A percentile compares a stretch with the other conserved stretches of the same genome.
Conservation (phyloP, 2,888 invertebrate genomes). For the Disparrhopalites patrizii region DNA sequence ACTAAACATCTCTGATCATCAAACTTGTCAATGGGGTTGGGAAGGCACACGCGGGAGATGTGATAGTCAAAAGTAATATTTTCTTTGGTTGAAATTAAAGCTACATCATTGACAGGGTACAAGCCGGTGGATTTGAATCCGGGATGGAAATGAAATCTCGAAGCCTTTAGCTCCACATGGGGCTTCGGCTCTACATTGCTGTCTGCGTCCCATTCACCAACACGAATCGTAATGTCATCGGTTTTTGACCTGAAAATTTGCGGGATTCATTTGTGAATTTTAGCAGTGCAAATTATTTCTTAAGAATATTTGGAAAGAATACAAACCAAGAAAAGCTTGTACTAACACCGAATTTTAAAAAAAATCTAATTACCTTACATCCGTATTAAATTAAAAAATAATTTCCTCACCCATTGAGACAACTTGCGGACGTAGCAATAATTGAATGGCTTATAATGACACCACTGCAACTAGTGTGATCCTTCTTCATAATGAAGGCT, state of each 20-base stretch:
- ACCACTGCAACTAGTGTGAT: slow-evolving; percentile 16
- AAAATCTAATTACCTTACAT: background rate
- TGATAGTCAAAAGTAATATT: slow-evolving; percentile 28
- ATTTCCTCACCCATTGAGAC: slow-evolving; percentile 14
- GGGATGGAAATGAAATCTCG: slow-evolving; percentile 17
- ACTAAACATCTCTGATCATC: slow-evolving; percentile 19
- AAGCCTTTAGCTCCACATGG: slow-evolving; percentile 12
- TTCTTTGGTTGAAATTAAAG: slow-evolving; percentile 18
- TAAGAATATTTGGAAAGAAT: background rate
- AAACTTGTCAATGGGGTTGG: slow-evolving; percentile 19
- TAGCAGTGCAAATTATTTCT: background rate
- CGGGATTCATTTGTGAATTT: background rate
- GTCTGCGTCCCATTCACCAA: slow-evolving; percentile 30
- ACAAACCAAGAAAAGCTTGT: background rate
- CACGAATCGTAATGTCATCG: slow-evolving; percentile 15
- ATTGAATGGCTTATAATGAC: slow-evolving; percentile 15
- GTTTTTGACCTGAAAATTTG: background rate
- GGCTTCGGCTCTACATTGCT: slow-evolving; percentile 11
- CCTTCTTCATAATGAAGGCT: slow-evolving; percentile 15
- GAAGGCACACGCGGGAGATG: slow-evolving; percentile 25
- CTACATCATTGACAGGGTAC: slow-evolving; percentile 13
- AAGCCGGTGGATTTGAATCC: slow-evolving; percentile 5
- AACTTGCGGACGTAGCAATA: slow-evolving; percentile 26
- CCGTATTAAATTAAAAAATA: background rate
- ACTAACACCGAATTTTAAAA: no score